Conservation (phyloP, 1,140 invertebrate species). For the Eulimnadia texana region DNA sequence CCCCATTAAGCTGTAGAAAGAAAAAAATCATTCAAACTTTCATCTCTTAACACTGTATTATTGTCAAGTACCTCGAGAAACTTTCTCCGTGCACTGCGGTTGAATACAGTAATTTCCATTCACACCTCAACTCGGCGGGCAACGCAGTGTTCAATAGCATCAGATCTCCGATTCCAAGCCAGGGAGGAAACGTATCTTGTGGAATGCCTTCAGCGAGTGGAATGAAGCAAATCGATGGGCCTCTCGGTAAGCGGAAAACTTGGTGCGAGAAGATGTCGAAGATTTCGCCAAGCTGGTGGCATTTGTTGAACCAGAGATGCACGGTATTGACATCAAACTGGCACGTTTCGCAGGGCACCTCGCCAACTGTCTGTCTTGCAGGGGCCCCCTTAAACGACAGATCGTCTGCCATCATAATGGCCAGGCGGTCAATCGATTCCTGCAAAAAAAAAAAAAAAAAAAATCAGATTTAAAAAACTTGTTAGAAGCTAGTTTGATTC, state of each 20-base stretch:
- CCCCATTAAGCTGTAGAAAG: conserved; percentile 9
- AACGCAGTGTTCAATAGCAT: conserved; percentile 60
- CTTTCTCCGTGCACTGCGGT: conserved; percentile 67
- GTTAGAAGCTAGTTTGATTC: too few relatives aligned
- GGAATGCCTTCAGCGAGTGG: neutral
- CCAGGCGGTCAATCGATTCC: neutral
- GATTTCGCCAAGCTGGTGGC: neutral
- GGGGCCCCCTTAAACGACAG: neutral
- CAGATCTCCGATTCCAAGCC: conserved; percentile 34
- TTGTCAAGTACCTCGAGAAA: conserved; percentile 39
- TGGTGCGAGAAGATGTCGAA: neutral
- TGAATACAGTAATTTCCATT: conserved; percentile 70
- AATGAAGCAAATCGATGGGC: neutral
- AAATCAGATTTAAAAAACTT: too few relatives aligned
- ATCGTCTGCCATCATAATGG: neutral
- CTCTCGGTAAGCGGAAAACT: neutral
- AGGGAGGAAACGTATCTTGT: neutral
- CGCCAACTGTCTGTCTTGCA: neutral
- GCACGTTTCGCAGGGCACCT: neutral
- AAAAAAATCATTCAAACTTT: neutral
- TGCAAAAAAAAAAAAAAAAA: too few relatives aligned
- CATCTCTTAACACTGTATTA: neutral
- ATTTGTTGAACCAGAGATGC: neutral
- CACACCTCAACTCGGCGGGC: conserved; percentile 49
- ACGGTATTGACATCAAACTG: neutral